These are phyloP conservation scores for Dioctria linearis DNA, from an alignment of 2,888 invertebrate genomes.

Conservation along the genomic window DNA sequence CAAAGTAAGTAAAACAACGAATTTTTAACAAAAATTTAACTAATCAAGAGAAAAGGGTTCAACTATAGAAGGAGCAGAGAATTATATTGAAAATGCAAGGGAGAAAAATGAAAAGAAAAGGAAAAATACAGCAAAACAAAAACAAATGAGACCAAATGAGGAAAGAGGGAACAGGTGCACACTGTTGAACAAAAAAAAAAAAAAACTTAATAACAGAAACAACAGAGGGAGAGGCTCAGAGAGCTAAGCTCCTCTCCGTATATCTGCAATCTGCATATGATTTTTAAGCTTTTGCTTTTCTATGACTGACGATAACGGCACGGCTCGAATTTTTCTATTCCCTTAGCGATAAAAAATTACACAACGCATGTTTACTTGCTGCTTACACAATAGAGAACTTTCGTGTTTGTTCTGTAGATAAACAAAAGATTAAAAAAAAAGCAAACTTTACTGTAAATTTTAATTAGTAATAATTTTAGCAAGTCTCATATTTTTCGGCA, in stretches of 20 bases:
- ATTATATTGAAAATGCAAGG: background rate
- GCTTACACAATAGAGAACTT: background rate
- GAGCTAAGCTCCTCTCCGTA: too few species aligned
- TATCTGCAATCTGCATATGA: too few species aligned
- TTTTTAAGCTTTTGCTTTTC: too few species aligned
- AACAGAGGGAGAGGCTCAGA: too few species aligned
- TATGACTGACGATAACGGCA: too few species aligned
- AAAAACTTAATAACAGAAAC: background rate
- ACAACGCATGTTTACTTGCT: background rate
- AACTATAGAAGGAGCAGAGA: background rate
- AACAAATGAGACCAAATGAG: slow-evolving; percentile 1
- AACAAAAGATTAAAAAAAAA: background rate
- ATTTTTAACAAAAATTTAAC: background rate
- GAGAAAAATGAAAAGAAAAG: slow-evolving; percentile 9
- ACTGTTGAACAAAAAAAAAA: slow-evolving; percentile 28
- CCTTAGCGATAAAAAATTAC: background rate
- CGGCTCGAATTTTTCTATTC: too few species aligned
- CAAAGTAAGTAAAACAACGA: background rate
- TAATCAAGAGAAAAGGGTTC: background rate
- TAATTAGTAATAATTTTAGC: too few species aligned
- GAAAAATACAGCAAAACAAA: slow-evolving; percentile 17
- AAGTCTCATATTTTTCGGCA: too few species aligned
- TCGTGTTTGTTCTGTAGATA: background rate
- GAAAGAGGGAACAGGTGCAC: slow-evolving; percentile 47
- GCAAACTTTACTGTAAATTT: too few species aligned